Percentiles rank a stretch among this genome's conserved stretches.
These are phyloP conservation scores for Drosophila barbarae DNA, from an alignment of 2,888 invertebrate species.

Conservation along the genomic window DNA sequence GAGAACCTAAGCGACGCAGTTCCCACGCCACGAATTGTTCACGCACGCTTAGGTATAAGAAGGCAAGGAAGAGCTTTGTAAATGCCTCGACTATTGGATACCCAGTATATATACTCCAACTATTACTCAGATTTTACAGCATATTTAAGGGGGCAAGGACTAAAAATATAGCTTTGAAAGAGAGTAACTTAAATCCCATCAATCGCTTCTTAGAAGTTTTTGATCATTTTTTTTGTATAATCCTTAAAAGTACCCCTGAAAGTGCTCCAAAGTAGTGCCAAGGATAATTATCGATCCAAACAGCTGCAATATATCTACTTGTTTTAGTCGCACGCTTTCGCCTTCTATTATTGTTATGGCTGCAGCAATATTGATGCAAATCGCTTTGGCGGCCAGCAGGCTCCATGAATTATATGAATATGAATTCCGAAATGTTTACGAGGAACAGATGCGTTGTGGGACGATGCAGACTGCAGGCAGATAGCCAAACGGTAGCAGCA, in stretches of 20 bases:
- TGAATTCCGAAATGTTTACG: conserved; percentile 49
- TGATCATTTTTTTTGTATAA: too few species aligned
- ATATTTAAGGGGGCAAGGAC: conserved; percentile 7
- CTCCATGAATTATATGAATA: conserved; percentile 39
- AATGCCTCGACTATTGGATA: conserved; percentile 3
- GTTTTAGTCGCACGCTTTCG: conserved; percentile 59
- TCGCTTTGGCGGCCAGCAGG: conserved; percentile 48
- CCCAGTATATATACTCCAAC: background rate
- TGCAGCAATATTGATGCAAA: conserved; percentile 35
- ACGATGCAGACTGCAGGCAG: conserved; percentile 15
- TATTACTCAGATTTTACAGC: background rate
- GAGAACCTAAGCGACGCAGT: conserved; percentile 45
- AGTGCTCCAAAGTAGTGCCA: background rate
- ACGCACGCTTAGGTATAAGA: conserved; percentile 52
- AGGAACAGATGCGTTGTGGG: conserved; percentile 62
- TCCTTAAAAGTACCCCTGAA: background rate
- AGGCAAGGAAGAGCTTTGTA: background rate
- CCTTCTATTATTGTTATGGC: conserved; percentile 45
- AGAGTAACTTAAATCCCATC: background rate
- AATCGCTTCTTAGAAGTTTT: too few species aligned
- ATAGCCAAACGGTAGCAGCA: conserved; percentile 24
- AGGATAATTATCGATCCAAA: conserved; percentile 15
- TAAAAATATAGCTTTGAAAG: background rate
- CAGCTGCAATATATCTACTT: conserved; percentile 40
- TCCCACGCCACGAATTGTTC: conserved; percentile 70